These are phyloP conservation scores for Malthinus flaveolus DNA, from an alignment of 2,888 invertebrate genomes.

Conservation along the genomic window DNA sequence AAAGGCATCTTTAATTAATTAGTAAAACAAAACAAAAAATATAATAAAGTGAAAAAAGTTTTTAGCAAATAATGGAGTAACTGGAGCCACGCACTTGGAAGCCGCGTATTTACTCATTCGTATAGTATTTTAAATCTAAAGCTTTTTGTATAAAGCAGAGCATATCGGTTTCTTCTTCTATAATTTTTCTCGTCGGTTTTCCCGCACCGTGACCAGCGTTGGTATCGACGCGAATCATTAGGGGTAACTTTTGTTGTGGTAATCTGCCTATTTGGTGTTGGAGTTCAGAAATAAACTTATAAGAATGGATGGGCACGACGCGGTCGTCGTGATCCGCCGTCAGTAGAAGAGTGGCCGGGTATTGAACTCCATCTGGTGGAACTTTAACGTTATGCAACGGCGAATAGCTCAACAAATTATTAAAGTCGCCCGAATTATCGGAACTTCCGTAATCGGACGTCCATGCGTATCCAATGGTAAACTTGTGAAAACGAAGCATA, in stretches of 20 bases:
- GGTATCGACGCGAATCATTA: constrained; percentile 88
- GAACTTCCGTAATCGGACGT: constrained; percentile 93
- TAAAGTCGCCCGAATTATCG: constrained; percentile 83
- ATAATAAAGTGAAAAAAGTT: no score
- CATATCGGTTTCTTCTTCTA: constrained; percentile 91
- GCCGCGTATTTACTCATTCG: no score
- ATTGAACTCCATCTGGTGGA: constrained; percentile 69
- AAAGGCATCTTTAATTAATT: no score
- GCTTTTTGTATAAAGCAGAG: constrained; percentile 80
- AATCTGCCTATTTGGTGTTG: constrained; percentile 72
- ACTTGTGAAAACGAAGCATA: constrained; percentile 96
- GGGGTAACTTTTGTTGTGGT: constrained; percentile 75
- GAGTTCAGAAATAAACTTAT: constrained; percentile 91
- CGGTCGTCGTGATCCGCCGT: constrained; percentile 99
- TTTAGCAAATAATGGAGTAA: no score
- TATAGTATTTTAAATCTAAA: constrained; percentile 60
- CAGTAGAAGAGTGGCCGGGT: constrained; percentile 87
- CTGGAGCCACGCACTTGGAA: no score
- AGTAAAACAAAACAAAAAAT: no score
- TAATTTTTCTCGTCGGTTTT: constrained; percentile 93
- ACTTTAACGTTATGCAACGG: constrained; percentile 88
- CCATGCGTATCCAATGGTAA: constrained; percentile 98
- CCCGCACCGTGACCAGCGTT: constrained; percentile 97
- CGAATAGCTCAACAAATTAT: constrained; percentile 83
- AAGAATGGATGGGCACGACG: constrained; percentile 95